Conservation (phyloP, 2,797 vertebrate species). For the Scyliorhinus canicula region DNA sequence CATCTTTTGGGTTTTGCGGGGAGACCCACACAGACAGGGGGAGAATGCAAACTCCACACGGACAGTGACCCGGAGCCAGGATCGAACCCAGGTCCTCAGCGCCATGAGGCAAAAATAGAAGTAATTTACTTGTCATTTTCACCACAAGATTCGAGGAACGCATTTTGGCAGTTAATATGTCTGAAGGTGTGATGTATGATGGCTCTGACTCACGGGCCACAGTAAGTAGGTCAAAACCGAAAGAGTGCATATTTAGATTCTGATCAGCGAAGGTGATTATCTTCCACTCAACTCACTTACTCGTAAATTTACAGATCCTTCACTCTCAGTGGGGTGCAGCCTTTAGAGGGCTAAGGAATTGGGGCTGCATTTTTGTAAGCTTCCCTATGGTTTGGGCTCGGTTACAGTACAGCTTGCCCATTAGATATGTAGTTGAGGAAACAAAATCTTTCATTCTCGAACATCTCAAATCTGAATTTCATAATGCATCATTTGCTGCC, state of each 20-base stretch:
- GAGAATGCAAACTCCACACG: too few species aligned
- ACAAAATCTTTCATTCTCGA: background rate
- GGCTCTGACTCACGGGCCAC: background rate
- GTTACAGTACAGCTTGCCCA: background rate
- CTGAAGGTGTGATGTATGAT: background rate
- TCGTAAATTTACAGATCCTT: background rate
- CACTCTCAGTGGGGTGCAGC: background rate
- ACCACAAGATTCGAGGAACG: background rate
- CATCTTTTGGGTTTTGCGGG: too few species aligned
- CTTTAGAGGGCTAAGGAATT: too few species aligned
- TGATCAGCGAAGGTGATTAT: background rate
- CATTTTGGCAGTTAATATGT: background rate
- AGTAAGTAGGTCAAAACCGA: background rate
- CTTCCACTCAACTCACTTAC: background rate
- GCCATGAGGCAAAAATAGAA: too few species aligned
- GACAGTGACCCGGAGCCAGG: too few species aligned
- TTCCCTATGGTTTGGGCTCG: background rate
- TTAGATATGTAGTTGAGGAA: background rate
- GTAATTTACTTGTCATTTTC: background rate
- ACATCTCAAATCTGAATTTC: background rate
- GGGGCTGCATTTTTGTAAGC: background rate
- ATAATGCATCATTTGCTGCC: background rate
- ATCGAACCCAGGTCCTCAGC: too few species aligned
- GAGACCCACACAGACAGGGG: too few species aligned
- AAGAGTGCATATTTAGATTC: background rate